Evolutionary conservation across 2,888 invertebrate species (phyloP).

Genomic region (Drosophila aldrichi): DNA sequence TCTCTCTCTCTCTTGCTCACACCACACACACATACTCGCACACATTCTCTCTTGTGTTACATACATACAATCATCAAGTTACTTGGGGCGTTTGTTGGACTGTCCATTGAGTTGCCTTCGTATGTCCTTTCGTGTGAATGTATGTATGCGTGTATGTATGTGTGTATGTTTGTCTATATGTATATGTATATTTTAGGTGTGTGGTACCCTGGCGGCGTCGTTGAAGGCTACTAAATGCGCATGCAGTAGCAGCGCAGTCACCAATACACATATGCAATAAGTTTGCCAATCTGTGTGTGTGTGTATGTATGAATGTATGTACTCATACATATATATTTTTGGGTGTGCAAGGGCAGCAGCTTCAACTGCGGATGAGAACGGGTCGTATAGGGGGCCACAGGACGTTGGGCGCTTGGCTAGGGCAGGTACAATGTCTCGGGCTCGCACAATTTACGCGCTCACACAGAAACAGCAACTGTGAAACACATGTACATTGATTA

Average conservation of each 20-base stretch:
- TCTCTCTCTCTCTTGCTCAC: conserved; percentile 21
- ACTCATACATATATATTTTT: conserved; percentile 10
- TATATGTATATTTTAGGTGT: conserved; percentile 26
- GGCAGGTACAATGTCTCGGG: conserved; percentile 71
- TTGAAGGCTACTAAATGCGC: conserved; percentile 81
- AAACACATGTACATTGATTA: conserved; percentile 72
- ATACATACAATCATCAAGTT: conserved; percentile 74
- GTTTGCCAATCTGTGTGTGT: conserved; percentile 54
- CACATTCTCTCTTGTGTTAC: conserved; percentile 38
- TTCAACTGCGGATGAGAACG: conserved; percentile 35
- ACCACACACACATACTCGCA: conserved; percentile 2
- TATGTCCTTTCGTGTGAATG: conserved; percentile 65
- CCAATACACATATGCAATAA: conserved; percentile 67
- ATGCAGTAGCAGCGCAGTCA: conserved; percentile 67
- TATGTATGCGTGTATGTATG: conserved; percentile 21
- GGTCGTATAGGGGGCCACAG: conserved; percentile 1
- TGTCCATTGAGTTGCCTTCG: conserved; percentile 74
- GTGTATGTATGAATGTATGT: conserved; percentile 19
- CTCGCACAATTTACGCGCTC: conserved; percentile 77
- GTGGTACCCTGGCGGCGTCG: conserved; percentile 63
- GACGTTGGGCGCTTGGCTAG: conserved; percentile 12
- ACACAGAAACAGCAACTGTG: conserved; percentile 28
- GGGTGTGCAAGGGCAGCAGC: conserved; percentile 67
- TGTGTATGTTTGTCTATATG: conserved; percentile 32
- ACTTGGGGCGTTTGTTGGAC: conserved; percentile 70